Percentiles rank a stretch among this genome's conserved stretches.
These are phyloP conservation scores for Eulemur rubriventer DNA, from an alignment of 2,797 vertebrate species.

Conservation along the genomic window DNA sequence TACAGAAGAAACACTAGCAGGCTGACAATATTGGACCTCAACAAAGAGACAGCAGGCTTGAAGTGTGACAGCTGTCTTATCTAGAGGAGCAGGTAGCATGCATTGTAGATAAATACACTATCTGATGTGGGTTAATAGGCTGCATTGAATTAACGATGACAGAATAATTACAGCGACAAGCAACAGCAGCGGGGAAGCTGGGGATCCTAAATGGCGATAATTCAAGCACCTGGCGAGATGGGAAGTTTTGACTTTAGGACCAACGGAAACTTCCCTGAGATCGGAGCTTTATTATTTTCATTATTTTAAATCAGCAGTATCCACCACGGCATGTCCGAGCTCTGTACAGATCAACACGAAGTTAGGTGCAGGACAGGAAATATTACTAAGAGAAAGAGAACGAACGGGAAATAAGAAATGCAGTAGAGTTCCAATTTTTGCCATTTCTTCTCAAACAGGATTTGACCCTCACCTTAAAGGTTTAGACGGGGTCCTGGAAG, in stretches of 20 bases:
- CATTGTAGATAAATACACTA: conserved; percentile 16
- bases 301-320: neutral
- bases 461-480: neutral
- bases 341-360: neutral
- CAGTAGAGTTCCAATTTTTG: neutral
- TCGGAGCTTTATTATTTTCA: neutral
- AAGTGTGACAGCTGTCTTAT: neutral
- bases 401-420: neutral
- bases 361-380: neutral
- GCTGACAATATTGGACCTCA: neutral
- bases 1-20: neutral
- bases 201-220: conserved; percentile 40
- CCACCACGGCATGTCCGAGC: neutral
- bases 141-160: conserved; percentile 53
- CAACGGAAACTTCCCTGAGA: conserved; percentile 27
- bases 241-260: neutral
- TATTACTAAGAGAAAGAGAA: neutral
- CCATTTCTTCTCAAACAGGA: neutral
- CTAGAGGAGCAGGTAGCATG: conserved; percentile 39
- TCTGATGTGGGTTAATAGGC: conserved; percentile 54
- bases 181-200: conserved; percentile 47
- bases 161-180: conserved; percentile 54
- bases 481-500: neutral
- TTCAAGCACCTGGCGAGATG: conserved; percentile 11
- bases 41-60: conserved; percentile 20